phyloP scores from a whole-genome alignment of 2,113 vertebrate genomes.

The Catagonus wagneri region DNA sequence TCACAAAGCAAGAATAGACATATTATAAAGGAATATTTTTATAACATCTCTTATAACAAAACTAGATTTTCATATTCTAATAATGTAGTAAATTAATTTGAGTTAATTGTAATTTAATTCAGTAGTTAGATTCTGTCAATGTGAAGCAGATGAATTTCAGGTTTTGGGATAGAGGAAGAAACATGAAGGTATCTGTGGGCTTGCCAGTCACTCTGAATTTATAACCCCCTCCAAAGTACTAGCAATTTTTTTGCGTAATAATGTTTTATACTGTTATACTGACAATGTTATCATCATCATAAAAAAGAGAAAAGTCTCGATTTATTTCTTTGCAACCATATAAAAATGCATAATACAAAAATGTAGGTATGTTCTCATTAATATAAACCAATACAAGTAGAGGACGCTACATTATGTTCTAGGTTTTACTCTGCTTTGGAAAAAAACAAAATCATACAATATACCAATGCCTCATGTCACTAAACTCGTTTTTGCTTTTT shows the following conservation, averaged over 20 bases:
- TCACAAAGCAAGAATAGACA: background rate
- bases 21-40: background rate
- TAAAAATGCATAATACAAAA: slow-evolving; percentile 48
- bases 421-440: slow-evolving; percentile 55
- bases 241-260: background rate
- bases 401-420: background rate
- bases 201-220: background rate
- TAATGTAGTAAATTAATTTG: background rate
- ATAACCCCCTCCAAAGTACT: background rate
- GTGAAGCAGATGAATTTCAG: slow-evolving; percentile 43
- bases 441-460: background rate
- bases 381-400: slow-evolving; percentile 30
- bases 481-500: slow-evolving; percentile 51
- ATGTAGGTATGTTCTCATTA: background rate
- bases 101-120: background rate
- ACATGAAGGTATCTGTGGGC: background rate
- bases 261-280: slow-evolving; percentile 30
- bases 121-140: slow-evolving; percentile 1
- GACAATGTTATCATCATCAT: slow-evolving; percentile 39
- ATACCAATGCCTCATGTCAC: background rate
- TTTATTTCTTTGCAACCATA: slow-evolving; percentile 37
- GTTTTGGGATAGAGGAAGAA: background rate
- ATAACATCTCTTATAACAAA: background rate
- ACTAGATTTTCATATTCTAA: slow-evolving; percentile 5
- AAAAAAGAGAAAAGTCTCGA: slow-evolving; percentile 28